Conservation (phyloP, 2,888 invertebrate species). For the Megaustenia siamemsis region DNA sequence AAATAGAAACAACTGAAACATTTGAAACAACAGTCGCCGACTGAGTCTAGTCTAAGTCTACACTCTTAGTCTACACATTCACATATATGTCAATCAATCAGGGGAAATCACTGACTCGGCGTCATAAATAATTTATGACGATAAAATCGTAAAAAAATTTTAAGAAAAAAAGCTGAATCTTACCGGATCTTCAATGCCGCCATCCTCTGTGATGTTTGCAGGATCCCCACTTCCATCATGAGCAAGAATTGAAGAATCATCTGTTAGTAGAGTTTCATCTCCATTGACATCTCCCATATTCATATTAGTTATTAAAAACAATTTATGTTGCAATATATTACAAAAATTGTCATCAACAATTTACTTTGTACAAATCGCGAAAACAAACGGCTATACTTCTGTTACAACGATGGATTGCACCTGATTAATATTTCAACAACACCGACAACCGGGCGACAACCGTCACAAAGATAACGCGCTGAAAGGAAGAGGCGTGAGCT, state of each 20-base stretch:
- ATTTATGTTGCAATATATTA: too few relatives aligned
- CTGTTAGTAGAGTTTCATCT: slow-evolving; percentile 36
- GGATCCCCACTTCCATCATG: slow-evolving; percentile 58
- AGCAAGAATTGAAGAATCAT: slow-evolving; percentile 19
- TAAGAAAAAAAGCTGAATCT: slow-evolving; percentile 22
- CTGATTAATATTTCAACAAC: neutral
- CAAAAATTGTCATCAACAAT: too few relatives aligned
- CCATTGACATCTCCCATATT: slow-evolving; percentile 53
- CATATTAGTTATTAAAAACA: neutral
- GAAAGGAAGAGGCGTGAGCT: neutral
- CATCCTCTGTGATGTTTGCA: slow-evolving; percentile 60
- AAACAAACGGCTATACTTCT: too few relatives aligned
- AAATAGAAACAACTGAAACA: too few relatives aligned
- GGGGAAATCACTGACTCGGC: too few relatives aligned
- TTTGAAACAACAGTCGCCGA: too few relatives aligned
- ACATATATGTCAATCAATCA: too few relatives aligned
- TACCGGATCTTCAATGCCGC: slow-evolving; percentile 70
- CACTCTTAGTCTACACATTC: too few relatives aligned
- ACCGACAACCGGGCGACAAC: neutral
- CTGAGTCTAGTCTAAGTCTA: too few relatives aligned
- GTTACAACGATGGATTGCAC: neutral
- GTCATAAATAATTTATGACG: too few relatives aligned
- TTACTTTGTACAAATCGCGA: too few relatives aligned
- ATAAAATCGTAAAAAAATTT: too few relatives aligned
- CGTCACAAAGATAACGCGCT: neutral